These are phyloP conservation scores for Phrixothrix hirtus DNA, from an alignment of 2,888 invertebrate species.

Conservation along the genomic window DNA sequence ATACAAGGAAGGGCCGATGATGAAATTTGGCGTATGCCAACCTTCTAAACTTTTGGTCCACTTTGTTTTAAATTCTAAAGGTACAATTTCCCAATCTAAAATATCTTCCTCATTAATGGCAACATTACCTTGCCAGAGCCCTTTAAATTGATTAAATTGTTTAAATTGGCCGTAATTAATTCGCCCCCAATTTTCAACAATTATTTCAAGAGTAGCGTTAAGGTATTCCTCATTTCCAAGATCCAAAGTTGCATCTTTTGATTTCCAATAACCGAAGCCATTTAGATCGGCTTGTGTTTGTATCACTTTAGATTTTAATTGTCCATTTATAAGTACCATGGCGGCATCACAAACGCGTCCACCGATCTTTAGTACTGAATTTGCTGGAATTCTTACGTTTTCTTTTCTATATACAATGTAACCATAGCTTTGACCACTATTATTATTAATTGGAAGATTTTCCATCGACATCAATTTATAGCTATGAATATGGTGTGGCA, in stretches of 20 bases:
- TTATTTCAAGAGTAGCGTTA: constrained; percentile 51
- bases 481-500: constrained; percentile 22
- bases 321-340: constrained; percentile 56
- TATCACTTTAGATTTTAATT: constrained; percentile 48
- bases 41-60: constrained; percentile 48
- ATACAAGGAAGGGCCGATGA: constrained; percentile 60
- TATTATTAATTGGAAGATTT: constrained; percentile 48
- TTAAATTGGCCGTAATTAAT: constrained; percentile 60
- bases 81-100: constrained; percentile 56
- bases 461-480: constrained; percentile 46
- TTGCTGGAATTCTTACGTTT: constrained; percentile 40
- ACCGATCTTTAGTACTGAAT: constrained; percentile 47
- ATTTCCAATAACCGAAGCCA: constrained; percentile 54
- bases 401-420: constrained; percentile 59
- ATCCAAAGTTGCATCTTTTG: constrained; percentile 44
- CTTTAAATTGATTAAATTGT: constrained; percentile 55
- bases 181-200: constrained; percentile 80
- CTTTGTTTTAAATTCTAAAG: constrained; percentile 59
- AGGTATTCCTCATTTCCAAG: constrained; percentile 39
- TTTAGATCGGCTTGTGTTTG: constrained; percentile 42
- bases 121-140: constrained; percentile 55
- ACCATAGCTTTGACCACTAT: constrained; percentile 62
- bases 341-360: constrained; percentile 59
- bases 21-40: constrained; percentile 36
- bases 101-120: constrained; percentile 52